phyloP scores from a whole-genome alignment of 1,140 invertebrate genomes.

The Archivesica marissinica region DNA sequence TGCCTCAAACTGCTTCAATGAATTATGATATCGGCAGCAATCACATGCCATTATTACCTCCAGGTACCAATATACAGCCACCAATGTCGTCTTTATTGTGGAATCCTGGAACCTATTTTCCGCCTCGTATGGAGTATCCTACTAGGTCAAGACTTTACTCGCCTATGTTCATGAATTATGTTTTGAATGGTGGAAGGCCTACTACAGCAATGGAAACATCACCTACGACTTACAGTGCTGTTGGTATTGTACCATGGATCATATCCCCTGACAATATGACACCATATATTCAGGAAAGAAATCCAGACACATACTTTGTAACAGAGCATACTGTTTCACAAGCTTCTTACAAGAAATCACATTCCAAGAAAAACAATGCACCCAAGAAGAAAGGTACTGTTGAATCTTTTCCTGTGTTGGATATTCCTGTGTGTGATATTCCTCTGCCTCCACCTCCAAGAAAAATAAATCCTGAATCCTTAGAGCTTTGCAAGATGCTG shows the following conservation, averaged over 20 bases:
- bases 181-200: neutral
- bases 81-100: neutral
- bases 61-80: neutral
- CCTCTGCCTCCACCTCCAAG: slow-evolving; percentile 6
- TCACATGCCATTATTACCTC: neutral
- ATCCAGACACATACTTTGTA: slow-evolving; percentile 20
- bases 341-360: neutral
- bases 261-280: slow-evolving; percentile 15
- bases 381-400: neutral
- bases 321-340: neutral
- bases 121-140: neutral
- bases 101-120: neutral
- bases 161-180: neutral
- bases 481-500: no score
- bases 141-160: neutral
- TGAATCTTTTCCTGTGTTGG: neutral
- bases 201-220: neutral
- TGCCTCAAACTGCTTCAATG: neutral
- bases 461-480: neutral
- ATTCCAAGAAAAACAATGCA: neutral
- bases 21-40: no score
- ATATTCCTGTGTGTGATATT: neutral
- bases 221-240: neutral
- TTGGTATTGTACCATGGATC: neutral
- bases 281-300: neutral